Conservation (phyloP, 2,797 vertebrate genomes). For the Typhlichthys subterraneus region DNA sequence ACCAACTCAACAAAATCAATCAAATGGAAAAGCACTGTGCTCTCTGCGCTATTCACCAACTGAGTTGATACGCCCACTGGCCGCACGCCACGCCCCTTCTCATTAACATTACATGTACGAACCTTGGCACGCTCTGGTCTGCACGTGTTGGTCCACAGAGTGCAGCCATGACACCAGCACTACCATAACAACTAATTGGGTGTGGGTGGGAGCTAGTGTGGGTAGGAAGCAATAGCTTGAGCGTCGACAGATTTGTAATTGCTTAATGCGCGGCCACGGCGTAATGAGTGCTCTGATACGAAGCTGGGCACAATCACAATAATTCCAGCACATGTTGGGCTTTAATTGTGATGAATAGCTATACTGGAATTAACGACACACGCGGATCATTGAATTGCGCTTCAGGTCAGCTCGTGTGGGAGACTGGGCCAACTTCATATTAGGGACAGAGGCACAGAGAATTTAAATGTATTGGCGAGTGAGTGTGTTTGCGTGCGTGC, state of each 20-base stretch:
- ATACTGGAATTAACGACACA: slow-evolving; percentile 15
- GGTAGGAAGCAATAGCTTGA: neutral
- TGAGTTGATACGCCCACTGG: neutral
- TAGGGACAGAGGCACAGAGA: too few species aligned
- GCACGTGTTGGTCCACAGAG: slow-evolving; percentile 10
- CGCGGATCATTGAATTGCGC: neutral
- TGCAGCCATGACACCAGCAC: slow-evolving; percentile 15
- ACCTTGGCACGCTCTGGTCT: slow-evolving; percentile 10
- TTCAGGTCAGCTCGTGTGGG: too few species aligned
- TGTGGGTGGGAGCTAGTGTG: neutral
- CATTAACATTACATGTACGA: neutral
- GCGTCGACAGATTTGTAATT: slow-evolving; percentile 32
- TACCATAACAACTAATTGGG: slow-evolving; percentile 41
- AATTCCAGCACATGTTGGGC: neutral
- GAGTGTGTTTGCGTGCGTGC: neutral
- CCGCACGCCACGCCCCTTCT: neutral
- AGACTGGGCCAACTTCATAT: too few species aligned
- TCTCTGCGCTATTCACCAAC: neutral
- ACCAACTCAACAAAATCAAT: slow-evolving; percentile 10
- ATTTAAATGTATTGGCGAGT: neutral
- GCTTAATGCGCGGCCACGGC: slow-evolving; percentile 30
- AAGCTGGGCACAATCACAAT: slow-evolving; percentile 31
- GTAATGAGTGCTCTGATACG: slow-evolving; percentile 38
- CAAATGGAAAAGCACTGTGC: slow-evolving; percentile 9
- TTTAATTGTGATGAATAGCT: slow-evolving; percentile 34